These are phyloP conservation scores for Pollachius pollachius DNA, from an alignment of 2,113 vertebrate species.

Conservation along the genomic window DNA sequence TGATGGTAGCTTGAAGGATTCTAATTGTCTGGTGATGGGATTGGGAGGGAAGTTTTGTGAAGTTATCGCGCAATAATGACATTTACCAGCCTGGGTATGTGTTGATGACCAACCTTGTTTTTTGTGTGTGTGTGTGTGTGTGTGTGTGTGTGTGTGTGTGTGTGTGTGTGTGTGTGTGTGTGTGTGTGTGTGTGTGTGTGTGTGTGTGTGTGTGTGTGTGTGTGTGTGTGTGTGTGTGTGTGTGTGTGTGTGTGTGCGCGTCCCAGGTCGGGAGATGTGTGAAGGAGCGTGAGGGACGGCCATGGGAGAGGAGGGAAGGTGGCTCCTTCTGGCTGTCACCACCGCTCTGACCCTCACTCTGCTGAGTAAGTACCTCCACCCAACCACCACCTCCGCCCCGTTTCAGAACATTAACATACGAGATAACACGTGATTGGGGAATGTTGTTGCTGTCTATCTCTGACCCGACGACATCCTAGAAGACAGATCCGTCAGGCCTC, in stretches of 20 bases:
- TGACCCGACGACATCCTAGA: slow-evolving; percentile 4
- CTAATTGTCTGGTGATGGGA: slow-evolving; percentile 31
- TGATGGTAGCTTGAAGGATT: slow-evolving; percentile 51
- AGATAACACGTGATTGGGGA: too few species aligned
- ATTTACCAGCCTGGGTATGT: slow-evolving; percentile 31
- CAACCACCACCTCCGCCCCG: neutral
- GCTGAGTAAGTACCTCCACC: slow-evolving; percentile 65
- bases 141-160: too few species aligned
- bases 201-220: too few species aligned
- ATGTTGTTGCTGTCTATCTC: neutral
- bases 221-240: too few species aligned
- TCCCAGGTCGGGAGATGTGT: slow-evolving; percentile 68
- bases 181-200: too few species aligned
- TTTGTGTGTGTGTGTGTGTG: too few species aligned
- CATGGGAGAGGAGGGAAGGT: slow-evolving; percentile 75
- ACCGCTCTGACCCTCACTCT: slow-evolving; percentile 64
- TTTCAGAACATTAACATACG: too few species aligned
- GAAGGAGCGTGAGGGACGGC: slow-evolving; percentile 70
- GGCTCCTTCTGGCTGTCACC: slow-evolving; percentile 71
- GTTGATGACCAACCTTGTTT: neutral
- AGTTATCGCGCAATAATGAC: slow-evolving; percentile 4
- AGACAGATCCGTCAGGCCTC: slow-evolving; percentile 15
- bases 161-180: too few species aligned
- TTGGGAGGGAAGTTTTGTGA: slow-evolving; percentile 26
- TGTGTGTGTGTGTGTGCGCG: neutral